These are phyloP conservation scores for Antheraea pernyi DNA, from an alignment of 1,140 invertebrate species.

Conservation along the genomic window DNA sequence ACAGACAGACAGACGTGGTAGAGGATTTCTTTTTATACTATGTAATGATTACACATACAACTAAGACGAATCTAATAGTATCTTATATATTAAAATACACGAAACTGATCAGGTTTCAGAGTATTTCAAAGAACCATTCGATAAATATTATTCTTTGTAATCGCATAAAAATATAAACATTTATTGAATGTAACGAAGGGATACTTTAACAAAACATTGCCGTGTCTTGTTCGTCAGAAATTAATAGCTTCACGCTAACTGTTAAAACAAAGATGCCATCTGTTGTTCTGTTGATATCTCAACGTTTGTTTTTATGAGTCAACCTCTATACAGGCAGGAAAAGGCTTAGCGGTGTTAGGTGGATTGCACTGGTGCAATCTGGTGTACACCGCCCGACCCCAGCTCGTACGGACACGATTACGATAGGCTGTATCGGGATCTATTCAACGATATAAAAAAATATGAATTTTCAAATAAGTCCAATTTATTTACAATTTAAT, in stretches of 20 bases:
- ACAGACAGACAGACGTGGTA: too few species aligned
- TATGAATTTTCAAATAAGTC: too few species aligned
- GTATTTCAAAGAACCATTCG: too few species aligned
- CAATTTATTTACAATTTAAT: too few species aligned
- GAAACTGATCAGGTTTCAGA: too few species aligned
- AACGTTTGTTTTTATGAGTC: conserved; percentile 4
- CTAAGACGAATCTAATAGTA: too few species aligned
- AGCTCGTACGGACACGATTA: not conserved
- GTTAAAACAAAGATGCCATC: conserved; percentile 11
- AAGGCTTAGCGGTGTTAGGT: not conserved
- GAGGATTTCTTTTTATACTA: too few species aligned
- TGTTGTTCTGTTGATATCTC: conserved; percentile 6
- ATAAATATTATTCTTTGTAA: too few species aligned
- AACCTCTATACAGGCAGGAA: conserved; percentile 2
- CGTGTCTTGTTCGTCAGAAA: not conserved
- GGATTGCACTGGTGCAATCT: conserved; percentile 16
- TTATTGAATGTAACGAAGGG: not conserved
- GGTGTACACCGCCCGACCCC: conserved; percentile 16
- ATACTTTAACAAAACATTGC: not conserved
- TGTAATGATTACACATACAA: too few species aligned
- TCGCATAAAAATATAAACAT: too few species aligned
- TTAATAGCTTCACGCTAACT: not conserved
- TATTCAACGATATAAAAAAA: too few species aligned
- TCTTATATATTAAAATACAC: too few species aligned
- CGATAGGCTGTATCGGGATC: not conserved